Percentiles rank a stretch among this genome's conserved stretches.
These are phyloP conservation scores for Varanus komodoensis DNA, from an alignment of 2,113 vertebrate genomes.

Conservation along the genomic window DNA sequence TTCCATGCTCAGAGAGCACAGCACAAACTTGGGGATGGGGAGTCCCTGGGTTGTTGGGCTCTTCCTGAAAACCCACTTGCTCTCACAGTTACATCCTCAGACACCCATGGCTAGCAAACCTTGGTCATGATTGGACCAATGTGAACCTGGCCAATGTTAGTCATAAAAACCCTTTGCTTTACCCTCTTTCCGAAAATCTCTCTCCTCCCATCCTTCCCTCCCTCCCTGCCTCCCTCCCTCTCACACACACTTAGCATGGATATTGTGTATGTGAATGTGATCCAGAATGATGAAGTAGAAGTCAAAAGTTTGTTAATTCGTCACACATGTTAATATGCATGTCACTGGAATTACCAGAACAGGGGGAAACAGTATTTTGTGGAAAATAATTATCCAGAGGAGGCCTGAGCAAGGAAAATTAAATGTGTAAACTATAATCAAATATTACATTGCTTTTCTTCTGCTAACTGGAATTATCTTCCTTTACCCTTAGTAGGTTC, in stretches of 20 bases:
- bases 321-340: neutral
- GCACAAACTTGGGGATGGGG: no score
- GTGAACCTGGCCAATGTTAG: neutral
- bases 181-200: neutral
- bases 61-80: no score
- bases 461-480: slow-evolving; percentile 76
- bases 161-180: neutral
- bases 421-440: slow-evolving; percentile 63
- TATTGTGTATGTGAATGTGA: neutral
- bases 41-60: no score
- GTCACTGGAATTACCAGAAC: neutral
- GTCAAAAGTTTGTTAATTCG: neutral
- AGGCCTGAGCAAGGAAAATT: slow-evolving; percentile 55
- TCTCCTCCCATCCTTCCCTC: neutral
- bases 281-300: slow-evolving; percentile 3
- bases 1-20: no score
- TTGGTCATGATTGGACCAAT: no score
- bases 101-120: no score
- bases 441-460: slow-evolving; percentile 67
- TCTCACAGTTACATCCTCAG: no score
- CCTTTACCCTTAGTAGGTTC: slow-evolving; percentile 51
- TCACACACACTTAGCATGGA: neutral
- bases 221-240: neutral
- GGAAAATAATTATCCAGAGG: slow-evolving; percentile 52
- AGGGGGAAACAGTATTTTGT: slow-evolving; percentile 1